These are phyloP conservation scores for Drosophila ambigua DNA, from an alignment of 1,140 invertebrate species.

Conservation along the genomic window DNA sequence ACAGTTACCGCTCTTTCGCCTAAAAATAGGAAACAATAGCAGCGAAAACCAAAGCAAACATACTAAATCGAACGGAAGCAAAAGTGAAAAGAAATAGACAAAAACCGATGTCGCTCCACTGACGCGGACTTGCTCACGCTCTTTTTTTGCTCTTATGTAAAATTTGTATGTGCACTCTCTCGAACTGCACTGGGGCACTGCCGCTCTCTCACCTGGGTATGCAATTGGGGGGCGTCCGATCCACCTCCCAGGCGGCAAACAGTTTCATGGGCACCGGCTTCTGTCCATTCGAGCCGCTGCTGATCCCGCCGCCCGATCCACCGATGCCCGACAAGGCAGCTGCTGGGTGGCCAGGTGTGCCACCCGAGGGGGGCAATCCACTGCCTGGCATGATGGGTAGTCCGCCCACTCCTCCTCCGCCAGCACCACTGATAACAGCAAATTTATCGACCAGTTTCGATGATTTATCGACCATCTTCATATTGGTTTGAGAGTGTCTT, in stretches of 20 bases:
- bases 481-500: conserved; percentile 43
- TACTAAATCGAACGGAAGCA: conserved; percentile 14
- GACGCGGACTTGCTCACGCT: neutral
- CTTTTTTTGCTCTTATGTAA: conserved; percentile 13
- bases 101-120: conserved; percentile 17
- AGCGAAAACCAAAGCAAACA: neutral
- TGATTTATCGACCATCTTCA: conserved; percentile 83
- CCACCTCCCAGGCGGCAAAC: conserved; percentile 98
- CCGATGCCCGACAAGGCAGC: conserved; percentile 29
- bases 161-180: conserved; percentile 24
- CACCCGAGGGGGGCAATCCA: conserved; percentile 2
- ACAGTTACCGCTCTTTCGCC: conserved; percentile 25
- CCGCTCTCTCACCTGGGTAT: conserved; percentile 92
- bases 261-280: conserved; percentile 98
- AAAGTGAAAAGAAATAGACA: conserved; percentile 8
- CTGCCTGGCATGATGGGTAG: conserved; percentile 25
- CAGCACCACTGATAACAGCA: conserved; percentile 56
- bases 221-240: conserved; percentile 97
- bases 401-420: conserved; percentile 24
- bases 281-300: conserved; percentile 53
- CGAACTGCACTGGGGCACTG: conserved; percentile 15
- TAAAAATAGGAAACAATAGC: too few species aligned
- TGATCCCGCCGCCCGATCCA: conserved; percentile 21
- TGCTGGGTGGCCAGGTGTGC: conserved; percentile 22
- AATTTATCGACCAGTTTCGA: conserved; percentile 83